Percentiles rank a stretch among this genome's conserved stretches.
Evolutionary conservation across 2,888 invertebrate genomes (phyloP).

Genomic region (Drosophila pseudotalamancana): DNA sequence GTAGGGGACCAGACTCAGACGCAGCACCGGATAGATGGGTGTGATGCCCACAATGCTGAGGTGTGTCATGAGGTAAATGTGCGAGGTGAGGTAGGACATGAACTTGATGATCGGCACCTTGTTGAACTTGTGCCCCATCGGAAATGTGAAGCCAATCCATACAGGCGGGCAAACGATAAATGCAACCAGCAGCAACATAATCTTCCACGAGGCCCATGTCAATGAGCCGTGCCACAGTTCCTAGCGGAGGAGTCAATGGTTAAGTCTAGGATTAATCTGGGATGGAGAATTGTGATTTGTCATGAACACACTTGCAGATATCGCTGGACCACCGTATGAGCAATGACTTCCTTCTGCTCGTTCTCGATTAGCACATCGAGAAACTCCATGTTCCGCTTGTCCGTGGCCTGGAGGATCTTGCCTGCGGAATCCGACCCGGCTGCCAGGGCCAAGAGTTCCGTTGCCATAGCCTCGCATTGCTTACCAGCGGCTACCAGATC

Average conservation of each 20-base stretch:
- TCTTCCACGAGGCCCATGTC: slow-evolving; percentile 98
- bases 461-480: slow-evolving; percentile 99
- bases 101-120: slow-evolving; percentile 99
- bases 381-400: slow-evolving; percentile 96
- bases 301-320: slow-evolving; percentile 91
- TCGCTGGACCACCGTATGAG: slow-evolving; percentile 98
- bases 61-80: slow-evolving; percentile 98
- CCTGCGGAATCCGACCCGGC: slow-evolving; percentile 98
- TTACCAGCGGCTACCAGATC: slow-evolving; percentile 98
- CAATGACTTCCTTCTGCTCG: slow-evolving; percentile 98
- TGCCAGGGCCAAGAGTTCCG: slow-evolving; percentile 96
- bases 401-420: slow-evolving; percentile 96
- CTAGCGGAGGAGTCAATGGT: slow-evolving; percentile 85
- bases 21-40: slow-evolving; percentile 93
- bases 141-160: slow-evolving; percentile 97
- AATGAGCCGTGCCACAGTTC: slow-evolving; percentile 99
- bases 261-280: neutral
- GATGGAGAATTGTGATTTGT: neutral
- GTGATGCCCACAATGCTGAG: slow-evolving; percentile 95
- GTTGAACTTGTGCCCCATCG: slow-evolving; percentile 97
- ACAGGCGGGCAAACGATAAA: slow-evolving; percentile 98
- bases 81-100: slow-evolving; percentile 99
- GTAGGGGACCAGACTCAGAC: slow-evolving; percentile 92
- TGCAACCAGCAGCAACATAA: slow-evolving; percentile 95
- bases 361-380: slow-evolving; percentile 98